These are phyloP conservation scores for Myotis yumanensis DNA, from an alignment of 2,113 vertebrate genomes.

Conservation along the genomic window DNA sequence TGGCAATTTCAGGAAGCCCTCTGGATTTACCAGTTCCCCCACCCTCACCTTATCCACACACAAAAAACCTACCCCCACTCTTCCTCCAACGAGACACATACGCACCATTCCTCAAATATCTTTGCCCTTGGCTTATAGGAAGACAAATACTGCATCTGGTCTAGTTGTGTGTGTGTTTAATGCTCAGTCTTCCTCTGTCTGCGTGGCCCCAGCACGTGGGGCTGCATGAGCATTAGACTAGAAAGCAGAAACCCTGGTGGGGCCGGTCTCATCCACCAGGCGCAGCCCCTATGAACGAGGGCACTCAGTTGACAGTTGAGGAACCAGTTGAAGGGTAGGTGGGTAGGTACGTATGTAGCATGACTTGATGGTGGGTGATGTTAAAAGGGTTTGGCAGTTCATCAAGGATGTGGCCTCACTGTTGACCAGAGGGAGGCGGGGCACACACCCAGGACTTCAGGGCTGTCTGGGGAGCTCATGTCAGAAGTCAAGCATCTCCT, in stretches of 20 bases:
- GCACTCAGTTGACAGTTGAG: background rate
- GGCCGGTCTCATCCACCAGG: background rate
- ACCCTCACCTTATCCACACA: background rate
- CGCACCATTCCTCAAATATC: background rate
- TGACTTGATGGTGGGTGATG: background rate
- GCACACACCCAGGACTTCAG: background rate
- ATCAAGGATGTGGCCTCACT: background rate
- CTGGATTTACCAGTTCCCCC: background rate
- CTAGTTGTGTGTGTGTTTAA: background rate
- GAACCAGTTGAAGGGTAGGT: background rate
- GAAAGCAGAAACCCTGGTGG: background rate
- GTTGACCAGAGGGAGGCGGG: background rate
- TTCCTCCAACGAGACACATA: background rate
- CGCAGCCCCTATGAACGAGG: background rate
- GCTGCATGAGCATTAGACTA: background rate
- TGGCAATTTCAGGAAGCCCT: background rate
- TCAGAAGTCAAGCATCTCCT: background rate
- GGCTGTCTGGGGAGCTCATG: background rate
- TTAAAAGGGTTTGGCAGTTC: background rate
- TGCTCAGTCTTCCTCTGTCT: background rate
- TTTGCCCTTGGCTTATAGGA: slow-evolving; percentile 19
- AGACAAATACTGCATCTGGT: slow-evolving; percentile 34
- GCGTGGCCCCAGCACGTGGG: background rate
- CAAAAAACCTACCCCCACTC: background rate
- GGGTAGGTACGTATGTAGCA: background rate